Conservation (phyloP, 1,140 invertebrate genomes). For the Acromyrmex heyeri region DNA sequence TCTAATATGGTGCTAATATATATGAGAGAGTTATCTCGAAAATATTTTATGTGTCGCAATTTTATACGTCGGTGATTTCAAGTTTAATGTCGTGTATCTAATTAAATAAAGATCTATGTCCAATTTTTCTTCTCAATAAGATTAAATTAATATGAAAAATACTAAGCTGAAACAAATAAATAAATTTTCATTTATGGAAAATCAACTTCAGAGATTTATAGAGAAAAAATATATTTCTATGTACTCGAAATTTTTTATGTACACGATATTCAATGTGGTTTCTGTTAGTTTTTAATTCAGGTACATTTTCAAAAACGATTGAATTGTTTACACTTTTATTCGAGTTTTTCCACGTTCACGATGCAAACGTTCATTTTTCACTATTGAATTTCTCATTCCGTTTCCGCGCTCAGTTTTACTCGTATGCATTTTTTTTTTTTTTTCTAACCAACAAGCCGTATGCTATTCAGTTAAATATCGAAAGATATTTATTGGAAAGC, state of each 20-base stretch:
- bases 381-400: constrained; percentile 40
- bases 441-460: background rate
- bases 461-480: constrained; percentile 25
- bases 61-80: constrained; percentile 6
- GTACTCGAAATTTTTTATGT: background rate
- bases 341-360: constrained; percentile 12
- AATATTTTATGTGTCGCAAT: constrained; percentile 12
- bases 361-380: constrained; percentile 27
- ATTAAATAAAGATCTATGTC: background rate
- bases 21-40: background rate
- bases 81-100: background rate
- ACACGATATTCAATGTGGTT: background rate
- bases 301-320: constrained; percentile 35
- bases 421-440: background rate
- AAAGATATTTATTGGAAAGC: constrained; percentile 49
- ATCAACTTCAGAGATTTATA: constrained; percentile 15
- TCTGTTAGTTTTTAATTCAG: constrained; percentile 40
- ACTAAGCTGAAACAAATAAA: background rate
- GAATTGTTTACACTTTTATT: constrained; percentile 44
- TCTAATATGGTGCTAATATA: background rate
- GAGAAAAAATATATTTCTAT: constrained; percentile 3
- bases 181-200: constrained; percentile 14
- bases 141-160: background rate
- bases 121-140: background rate
- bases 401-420: constrained; percentile 11